Conservation (phyloP, 2,888 invertebrate genomes). For the Chorisops tibialis region DNA sequence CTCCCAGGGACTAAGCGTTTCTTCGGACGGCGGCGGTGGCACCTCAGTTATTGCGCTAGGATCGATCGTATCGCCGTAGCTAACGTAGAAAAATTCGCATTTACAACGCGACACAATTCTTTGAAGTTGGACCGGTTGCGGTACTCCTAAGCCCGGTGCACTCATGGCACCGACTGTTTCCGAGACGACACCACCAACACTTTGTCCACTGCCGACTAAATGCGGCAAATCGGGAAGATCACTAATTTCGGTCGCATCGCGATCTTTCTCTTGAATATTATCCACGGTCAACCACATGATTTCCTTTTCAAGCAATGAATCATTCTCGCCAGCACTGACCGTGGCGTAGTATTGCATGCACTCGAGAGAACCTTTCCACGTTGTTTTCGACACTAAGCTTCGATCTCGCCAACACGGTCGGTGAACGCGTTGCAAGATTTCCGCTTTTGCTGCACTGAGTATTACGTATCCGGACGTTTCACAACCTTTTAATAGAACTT, state of each 20-base stretch:
- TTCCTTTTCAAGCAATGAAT: constrained; percentile 72
- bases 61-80: constrained; percentile 76
- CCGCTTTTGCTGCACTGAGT: constrained; percentile 92
- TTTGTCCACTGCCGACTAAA: constrained; percentile 89
- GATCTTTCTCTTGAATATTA: constrained; percentile 83
- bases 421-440: constrained; percentile 85
- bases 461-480: constrained; percentile 97
- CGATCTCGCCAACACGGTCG: constrained; percentile 85
- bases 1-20: constrained; percentile 72
- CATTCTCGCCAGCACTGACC: constrained; percentile 76
- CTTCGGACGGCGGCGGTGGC: constrained; percentile 69
- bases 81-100: constrained; percentile 97
- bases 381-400: constrained; percentile 86
- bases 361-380: constrained; percentile 91
- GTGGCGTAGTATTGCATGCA: constrained; percentile 99
- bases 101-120: constrained; percentile 95
- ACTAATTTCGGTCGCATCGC: constrained; percentile 72
- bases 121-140: constrained; percentile 72
- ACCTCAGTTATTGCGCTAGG: constrained; percentile 59
- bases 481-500: constrained; percentile 87
- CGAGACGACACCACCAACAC: constrained; percentile 95
- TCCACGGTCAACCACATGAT: constrained; percentile 96
- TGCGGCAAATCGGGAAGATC: constrained; percentile 83
- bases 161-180: constrained; percentile 73
- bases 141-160: constrained; percentile 59